These are phyloP conservation scores for Cyprinodon variegatus DNA, from an alignment of 2,113 vertebrate species.

Conservation along the genomic window DNA sequence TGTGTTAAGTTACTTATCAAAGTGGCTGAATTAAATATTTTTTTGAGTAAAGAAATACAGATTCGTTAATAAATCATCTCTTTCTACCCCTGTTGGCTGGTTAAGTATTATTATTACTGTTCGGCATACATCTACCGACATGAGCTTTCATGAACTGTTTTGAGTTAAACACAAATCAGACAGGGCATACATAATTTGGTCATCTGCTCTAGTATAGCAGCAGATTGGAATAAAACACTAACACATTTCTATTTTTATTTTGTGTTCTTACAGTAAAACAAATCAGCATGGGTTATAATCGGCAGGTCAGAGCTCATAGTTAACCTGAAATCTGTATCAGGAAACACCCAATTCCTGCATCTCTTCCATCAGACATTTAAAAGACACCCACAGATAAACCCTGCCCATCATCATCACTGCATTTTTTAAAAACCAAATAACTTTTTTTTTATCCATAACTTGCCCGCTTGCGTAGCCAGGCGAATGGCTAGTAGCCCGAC, in stretches of 20 bases:
- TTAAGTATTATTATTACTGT: no score
- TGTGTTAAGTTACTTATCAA: neutral
- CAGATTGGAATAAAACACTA: no score
- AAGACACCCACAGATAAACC: neutral
- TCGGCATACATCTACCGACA: neutral
- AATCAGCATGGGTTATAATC: neutral
- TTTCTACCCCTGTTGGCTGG: no score
- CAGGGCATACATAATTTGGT: neutral
- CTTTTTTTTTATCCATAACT: neutral
- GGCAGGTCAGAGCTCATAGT: neutral
- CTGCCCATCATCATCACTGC: neutral
- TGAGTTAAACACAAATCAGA: neutral
- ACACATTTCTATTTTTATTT: neutral
- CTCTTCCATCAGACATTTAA: neutral
- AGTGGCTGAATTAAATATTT: neutral
- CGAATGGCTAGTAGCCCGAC: slow-evolving; percentile 32
- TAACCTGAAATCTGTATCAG: neutral
- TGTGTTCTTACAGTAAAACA: neutral
- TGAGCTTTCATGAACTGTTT: neutral
- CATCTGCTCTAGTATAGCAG: neutral
- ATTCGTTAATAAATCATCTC: neutral
- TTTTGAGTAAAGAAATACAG: neutral
- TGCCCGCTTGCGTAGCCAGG: slow-evolving; percentile 65
- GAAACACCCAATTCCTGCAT: neutral
- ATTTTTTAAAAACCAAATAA: neutral